These are phyloP conservation scores for Rhagoletis zephyria DNA, from an alignment of 1,140 invertebrate genomes.

Conservation along the genomic window DNA sequence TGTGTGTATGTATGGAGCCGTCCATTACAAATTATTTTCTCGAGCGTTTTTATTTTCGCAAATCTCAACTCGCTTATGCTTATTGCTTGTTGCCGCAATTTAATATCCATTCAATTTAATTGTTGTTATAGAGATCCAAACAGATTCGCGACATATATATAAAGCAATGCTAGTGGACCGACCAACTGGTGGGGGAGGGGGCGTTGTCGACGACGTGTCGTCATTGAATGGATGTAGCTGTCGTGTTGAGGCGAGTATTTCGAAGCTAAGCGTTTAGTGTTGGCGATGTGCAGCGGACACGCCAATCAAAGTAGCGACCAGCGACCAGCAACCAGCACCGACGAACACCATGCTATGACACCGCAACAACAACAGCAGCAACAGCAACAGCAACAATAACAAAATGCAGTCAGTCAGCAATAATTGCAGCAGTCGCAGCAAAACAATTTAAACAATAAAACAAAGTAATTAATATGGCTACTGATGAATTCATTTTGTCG, in stretches of 20 bases:
- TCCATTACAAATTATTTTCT: neutral
- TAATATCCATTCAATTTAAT: slow-evolving; percentile 67
- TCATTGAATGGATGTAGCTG: neutral
- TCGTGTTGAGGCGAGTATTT: neutral
- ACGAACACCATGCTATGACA: neutral
- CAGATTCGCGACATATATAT: neutral
- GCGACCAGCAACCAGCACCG: slow-evolving; percentile 1
- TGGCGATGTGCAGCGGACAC: slow-evolving; percentile 32
- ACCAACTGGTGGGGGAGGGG: no score
- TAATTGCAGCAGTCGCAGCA: slow-evolving; percentile 34
- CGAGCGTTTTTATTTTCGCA: neutral
- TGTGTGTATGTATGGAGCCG: neutral
- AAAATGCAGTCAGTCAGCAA: slow-evolving; percentile 16
- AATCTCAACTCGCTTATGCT: slow-evolving; percentile 42
- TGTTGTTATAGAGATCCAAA: slow-evolving; percentile 52
- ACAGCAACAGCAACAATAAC: neutral
- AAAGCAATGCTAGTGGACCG: neutral
- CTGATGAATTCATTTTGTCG: slow-evolving; percentile 47
- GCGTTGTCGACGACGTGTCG: neutral
- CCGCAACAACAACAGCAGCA: neutral
- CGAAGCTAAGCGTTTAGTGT: slow-evolving; percentile 14
- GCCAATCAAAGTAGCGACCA: slow-evolving; percentile 21
- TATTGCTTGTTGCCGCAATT: slow-evolving; percentile 59
- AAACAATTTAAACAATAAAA: slow-evolving; percentile 51
- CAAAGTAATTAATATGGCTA: slow-evolving; percentile 53